Percentiles rank a stretch among this genome's conserved stretches.
phyloP scores from a whole-genome alignment of 2,888 invertebrate species.

The Patella ulyssiponensis region DNA sequence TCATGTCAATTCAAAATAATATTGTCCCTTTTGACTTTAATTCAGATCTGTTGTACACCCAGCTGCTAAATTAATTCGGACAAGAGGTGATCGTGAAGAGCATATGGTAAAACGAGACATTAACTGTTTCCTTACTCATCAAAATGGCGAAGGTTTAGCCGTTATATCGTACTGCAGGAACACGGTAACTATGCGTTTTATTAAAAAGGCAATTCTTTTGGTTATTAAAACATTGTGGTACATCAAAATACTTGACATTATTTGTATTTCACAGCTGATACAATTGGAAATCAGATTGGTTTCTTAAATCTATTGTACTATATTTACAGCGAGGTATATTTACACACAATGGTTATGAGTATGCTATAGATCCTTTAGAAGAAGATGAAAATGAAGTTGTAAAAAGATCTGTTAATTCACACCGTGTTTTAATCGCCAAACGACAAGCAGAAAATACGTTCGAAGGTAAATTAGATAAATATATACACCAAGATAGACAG shows the following conservation, averaged over 20 bases:
- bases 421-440: not conserved
- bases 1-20: not conserved
- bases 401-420: not conserved
- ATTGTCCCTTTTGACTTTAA: not conserved
- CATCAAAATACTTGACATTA: too few relatives aligned
- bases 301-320: not conserved
- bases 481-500: too few relatives aligned
- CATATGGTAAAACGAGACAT: not conserved
- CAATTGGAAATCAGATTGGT: too few relatives aligned
- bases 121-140: not conserved
- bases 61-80: not conserved
- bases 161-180: not conserved
- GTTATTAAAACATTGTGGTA: too few relatives aligned
- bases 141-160: not conserved
- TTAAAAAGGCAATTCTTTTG: too few relatives aligned
- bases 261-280: too few relatives aligned
- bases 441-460: not conserved
- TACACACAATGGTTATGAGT: not conserved
- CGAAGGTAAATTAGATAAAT: too few relatives aligned
- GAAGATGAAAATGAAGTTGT: not conserved
- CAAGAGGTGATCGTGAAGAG: not conserved
- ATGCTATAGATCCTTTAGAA: not conserved
- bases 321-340: not conserved
- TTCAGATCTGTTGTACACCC: conserved; percentile 2
- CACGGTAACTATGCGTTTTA: not conserved